Evolutionary conservation across 2,113 vertebrate genomes (phyloP).

Genomic region (Oreochromis aureus): DNA sequence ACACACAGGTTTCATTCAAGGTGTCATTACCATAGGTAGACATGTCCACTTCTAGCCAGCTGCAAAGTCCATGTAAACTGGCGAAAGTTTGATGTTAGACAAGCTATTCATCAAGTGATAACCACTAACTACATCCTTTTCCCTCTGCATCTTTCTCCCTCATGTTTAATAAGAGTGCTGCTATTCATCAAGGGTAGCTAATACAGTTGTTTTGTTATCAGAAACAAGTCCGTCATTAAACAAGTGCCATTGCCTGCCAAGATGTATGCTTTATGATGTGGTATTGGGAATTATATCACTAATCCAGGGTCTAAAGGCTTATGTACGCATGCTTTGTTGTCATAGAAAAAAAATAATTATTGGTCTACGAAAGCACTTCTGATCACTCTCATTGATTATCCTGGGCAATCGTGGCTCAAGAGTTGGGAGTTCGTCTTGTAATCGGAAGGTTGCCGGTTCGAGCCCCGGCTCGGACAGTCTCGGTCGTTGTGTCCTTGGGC

Average conservation of each 20-base stretch:
- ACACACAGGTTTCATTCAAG: not conserved
- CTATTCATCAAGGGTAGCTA: not conserved
- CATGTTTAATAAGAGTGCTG: not conserved
- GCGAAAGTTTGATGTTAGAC: not conserved
- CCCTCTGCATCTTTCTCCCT: not conserved
- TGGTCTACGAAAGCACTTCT: too few relatives aligned
- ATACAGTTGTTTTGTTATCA: not conserved
- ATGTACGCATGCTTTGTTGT: not conserved
- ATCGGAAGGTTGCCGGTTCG: too few relatives aligned
- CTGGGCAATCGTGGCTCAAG: too few relatives aligned
- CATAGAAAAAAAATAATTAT: not conserved
- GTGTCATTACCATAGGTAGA: accelerated
- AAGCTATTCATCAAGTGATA: not conserved
- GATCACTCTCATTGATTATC: too few relatives aligned
- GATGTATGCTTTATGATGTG: not conserved
- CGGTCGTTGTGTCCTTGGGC: too few relatives aligned
- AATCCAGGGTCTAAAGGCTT: not conserved
- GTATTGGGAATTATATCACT: not conserved
- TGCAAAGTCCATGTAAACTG: not conserved
- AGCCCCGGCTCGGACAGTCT: too few relatives aligned
- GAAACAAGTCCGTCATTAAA: not conserved
- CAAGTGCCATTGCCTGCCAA: accelerated
- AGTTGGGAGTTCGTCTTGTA: too few relatives aligned
- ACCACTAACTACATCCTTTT: not conserved
- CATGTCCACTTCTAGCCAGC: not conserved